phyloP scores from a whole-genome alignment of 2,888 invertebrate species.

The Epiperipatus broadwayi region DNA sequence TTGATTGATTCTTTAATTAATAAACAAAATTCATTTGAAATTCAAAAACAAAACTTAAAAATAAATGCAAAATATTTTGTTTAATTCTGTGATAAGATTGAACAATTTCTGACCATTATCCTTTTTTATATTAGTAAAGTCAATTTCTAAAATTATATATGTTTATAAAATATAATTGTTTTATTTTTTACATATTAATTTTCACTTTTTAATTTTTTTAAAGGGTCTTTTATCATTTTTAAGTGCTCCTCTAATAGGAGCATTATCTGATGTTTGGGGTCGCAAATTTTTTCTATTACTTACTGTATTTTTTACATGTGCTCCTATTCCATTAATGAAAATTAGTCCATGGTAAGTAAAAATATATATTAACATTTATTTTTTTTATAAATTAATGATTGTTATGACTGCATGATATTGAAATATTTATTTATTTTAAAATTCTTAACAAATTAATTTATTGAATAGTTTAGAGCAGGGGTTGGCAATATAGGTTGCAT shows the following conservation, averaged over 20 bases:
- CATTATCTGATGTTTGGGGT: slow-evolving; percentile 94
- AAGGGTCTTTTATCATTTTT: slow-evolving; percentile 88
- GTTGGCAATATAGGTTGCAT: no score
- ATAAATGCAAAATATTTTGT: no score
- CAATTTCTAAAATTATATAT: no score
- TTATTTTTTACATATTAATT: not conserved
- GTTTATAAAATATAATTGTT: no score
- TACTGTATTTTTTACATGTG: slow-evolving; percentile 95
- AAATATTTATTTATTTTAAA: not conserved
- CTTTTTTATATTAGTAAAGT: no score
- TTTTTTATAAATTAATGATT: not conserved
- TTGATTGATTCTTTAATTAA: no score
- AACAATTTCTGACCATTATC: no score
- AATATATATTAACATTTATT: slow-evolving; percentile 6
- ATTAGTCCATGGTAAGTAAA: slow-evolving; percentile 70
- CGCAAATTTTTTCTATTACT: slow-evolving; percentile 90
- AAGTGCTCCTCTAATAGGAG: slow-evolving; percentile 89
- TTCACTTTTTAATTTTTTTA: not conserved
- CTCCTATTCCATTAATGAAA: slow-evolving; percentile 94
- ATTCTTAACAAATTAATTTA: no score
- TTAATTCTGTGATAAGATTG: no score
- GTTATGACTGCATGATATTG: not conserved
- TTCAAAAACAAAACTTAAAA: no score
- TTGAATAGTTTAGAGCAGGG: no score
- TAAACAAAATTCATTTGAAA: no score